Percentiles rank a stretch among this genome's conserved stretches.
Conservation (phyloP, 1,140 invertebrate species). For the Zaprionus africanus region DNA sequence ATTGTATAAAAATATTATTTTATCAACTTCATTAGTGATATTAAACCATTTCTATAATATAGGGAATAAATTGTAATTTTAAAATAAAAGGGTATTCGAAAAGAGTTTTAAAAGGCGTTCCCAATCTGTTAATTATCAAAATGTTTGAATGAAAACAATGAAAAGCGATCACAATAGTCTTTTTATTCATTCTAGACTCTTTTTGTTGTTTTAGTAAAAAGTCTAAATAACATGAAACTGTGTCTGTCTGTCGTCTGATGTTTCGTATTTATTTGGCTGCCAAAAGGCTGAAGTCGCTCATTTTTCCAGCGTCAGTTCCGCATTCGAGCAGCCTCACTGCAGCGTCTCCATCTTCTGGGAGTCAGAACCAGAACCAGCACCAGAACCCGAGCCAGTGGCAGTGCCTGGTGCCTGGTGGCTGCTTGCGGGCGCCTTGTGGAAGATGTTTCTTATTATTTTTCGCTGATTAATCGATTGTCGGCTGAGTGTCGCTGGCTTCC, state of each 20-base stretch:
- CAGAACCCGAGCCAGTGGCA: constrained; percentile 6
- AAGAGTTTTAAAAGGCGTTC: no score
- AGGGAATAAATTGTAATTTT: no score
- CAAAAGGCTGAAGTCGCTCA: constrained; percentile 68
- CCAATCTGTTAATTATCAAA: constrained; percentile 1
- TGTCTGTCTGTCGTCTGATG: constrained; percentile 42
- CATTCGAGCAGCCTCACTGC: constrained; percentile 52
- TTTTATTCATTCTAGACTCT: constrained; percentile 58
- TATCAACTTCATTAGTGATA: no score
- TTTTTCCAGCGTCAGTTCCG: constrained; percentile 72
- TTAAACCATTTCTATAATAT: no score
- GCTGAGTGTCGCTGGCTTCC: constrained; percentile 77
- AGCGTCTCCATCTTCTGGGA: constrained; percentile 54
- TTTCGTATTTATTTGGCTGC: constrained; percentile 70
- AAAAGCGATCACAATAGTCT: background rate
- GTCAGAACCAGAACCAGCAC: constrained; percentile 14
- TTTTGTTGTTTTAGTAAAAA: constrained; percentile 14
- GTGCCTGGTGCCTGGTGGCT: constrained; percentile 1
- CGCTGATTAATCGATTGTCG: constrained; percentile 81
- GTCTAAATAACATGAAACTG: constrained; percentile 39
- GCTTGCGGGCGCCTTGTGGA: constrained; percentile 23
- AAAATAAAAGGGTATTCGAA: no score
- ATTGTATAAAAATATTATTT: no score
- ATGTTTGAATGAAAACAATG: background rate
- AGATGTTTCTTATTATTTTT: constrained; percentile 82